phyloP scores from a whole-genome alignment of 2,888 invertebrate species.

The Augiades crinisus region DNA sequence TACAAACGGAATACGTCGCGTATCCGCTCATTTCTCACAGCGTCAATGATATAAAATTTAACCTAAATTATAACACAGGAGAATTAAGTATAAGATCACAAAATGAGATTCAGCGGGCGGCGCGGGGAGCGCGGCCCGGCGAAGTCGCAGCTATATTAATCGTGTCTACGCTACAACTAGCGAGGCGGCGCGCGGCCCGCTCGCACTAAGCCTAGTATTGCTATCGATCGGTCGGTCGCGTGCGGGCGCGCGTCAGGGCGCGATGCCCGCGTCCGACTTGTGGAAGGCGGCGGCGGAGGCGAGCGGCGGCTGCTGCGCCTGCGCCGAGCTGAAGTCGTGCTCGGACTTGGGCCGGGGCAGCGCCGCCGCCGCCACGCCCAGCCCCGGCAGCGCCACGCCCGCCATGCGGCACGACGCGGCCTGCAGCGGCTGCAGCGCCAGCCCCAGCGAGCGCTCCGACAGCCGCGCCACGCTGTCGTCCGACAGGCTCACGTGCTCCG shows the following conservation, averaged over 20 bases:
- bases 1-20: constrained; percentile 73
- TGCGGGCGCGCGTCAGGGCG: constrained; percentile 86
- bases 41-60: constrained; percentile 82
- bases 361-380: constrained; percentile 79
- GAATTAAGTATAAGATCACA: constrained; percentile 82
- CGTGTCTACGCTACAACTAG: constrained; percentile 77
- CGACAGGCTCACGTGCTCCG: constrained; percentile 90
- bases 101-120: constrained; percentile 81
- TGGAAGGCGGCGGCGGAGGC: constrained; percentile 84
- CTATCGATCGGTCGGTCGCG: constrained; percentile 53
- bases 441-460: constrained; percentile 83
- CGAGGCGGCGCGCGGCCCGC: constrained; percentile 59
- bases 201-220: constrained; percentile 80
- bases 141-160: constrained; percentile 77
- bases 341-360: constrained; percentile 92
- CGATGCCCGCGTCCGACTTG: constrained; percentile 90
- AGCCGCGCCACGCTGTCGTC: constrained; percentile 85
- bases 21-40: constrained; percentile 75
- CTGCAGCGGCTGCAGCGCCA: constrained; percentile 85
- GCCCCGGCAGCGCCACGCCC: constrained; percentile 85
- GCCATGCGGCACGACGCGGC: constrained; percentile 85
- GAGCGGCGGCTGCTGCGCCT: constrained; percentile 78
- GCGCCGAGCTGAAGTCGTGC: constrained; percentile 88
- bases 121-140: constrained; percentile 65
- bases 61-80: constrained; percentile 82